Base-by-base conservation (phyloP, 2,888 invertebrate species). In the Frankliniella intonsa region DNA sequence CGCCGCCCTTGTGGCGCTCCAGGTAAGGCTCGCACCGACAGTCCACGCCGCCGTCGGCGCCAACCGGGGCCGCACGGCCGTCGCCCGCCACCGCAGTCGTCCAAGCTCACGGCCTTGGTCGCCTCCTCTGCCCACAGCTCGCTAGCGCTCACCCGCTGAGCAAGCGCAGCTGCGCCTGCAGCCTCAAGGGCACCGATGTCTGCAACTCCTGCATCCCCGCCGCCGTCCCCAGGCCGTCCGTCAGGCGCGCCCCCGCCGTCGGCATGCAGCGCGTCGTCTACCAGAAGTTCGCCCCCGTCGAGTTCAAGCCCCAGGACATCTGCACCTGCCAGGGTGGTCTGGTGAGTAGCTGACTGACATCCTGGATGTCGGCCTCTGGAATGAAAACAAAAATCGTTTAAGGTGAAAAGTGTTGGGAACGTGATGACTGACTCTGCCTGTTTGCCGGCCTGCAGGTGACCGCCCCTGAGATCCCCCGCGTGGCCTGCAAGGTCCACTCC, bases 281-380 rank as follows among this genome's bases (percentile, higher is more conserved):
- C 69, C 69, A 69, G 69, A 69, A 69, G 69, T 69, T n/a, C 69
- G 69, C 69, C 69, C 69, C 69, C 69, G 11, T 22, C 69, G 69
- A 69, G 69, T 69, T 69, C 69, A 22, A 69, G 22, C 69, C 69
- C 69, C 5, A 22, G 69, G 22, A 69, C 69, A 22, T 69, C 22
- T 69, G 69, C 69, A 69, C 69, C 69, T 69, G 69, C 69, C 22
- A 69, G 69, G 69, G 69, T 69, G 69, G 69, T 9, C 69, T 69
- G 69, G 69, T 62, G 62, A 62, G 62, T 62, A 62, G 62, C 14
- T 38, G 38, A 38, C 38, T 2, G 38, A 38, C 38, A 38, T 38
- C 3, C 38, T 38, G 38, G 38, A 38, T 38, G 38, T 5, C 38
- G 38, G 38, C 38, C 38, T 38, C 38, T 38, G 38, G 38, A 38